Evolutionary conservation across 2,888 invertebrate species (phyloP), one percentile per base, ranked within the genome.

Genomic region (Cyclophora punctaria): DNA sequence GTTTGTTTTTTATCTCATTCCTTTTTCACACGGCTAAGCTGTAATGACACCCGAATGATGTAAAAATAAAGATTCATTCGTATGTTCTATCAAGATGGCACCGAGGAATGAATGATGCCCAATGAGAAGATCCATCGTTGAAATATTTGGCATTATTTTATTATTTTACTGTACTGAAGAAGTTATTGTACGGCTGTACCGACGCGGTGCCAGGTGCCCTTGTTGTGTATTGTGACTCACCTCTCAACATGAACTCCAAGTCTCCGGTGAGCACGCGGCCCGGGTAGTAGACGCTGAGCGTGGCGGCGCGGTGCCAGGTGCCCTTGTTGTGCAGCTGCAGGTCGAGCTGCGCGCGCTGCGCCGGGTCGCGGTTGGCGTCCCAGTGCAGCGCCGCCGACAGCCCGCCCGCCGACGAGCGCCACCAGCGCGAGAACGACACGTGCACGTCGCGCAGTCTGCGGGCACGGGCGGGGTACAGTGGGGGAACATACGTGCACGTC

Each of bases 361-460:
- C 91, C 0, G 95, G 95, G 81, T 96, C 94, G 4, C 96, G 89
- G 76, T 95, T 96, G 0, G 95, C 95, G 69, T 96, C 95, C 96
- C 96, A 96, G 74, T 95, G 94, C 20, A 96, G 73, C 50, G 94
- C 93, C 2, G 94, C 81, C 3, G 92, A 92, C 0, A 93, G 81
- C 35, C 93, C 92, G 69, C 94, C 94, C 48, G 90, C 90, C 6
- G 81, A 77, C 0, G 89, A 82, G 4, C 91, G 89, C 43, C 91
- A 89, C 57, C 92, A 88, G 2, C 92, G 90, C 54, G 91, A 92
- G 55, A 92, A 83, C 0, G 91, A 90, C 3, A 96, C 73, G 69
- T 94, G 93, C 40, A 96, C 89, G 74, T 96, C 95, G 40, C 95
- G 90, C 56, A 93, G 81, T 67, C 94, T 94, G 70, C 0, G 55